Conservation (phyloP, 1,140 invertebrate genomes). For the Vanessa atalanta region DNA sequence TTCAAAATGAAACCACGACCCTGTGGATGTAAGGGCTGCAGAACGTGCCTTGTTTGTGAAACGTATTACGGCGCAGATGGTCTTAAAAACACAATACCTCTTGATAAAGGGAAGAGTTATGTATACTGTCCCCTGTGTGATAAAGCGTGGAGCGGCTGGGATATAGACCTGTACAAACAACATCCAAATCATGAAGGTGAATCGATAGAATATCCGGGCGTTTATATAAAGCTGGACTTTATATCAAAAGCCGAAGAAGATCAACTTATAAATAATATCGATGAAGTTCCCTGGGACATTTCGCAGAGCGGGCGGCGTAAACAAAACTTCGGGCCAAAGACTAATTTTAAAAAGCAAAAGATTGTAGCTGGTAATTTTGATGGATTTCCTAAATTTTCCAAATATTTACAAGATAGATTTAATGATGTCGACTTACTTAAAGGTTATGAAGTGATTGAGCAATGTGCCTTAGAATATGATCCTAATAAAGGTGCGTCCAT, state of each 20-base stretch:
- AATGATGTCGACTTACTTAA: constrained; percentile 82
- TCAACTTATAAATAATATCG: constrained; percentile 86
- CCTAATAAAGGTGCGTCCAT: constrained; percentile 94
- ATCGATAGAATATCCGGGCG: constrained; percentile 84
- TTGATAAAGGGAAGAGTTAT: constrained; percentile 82
- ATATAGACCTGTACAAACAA: constrained; percentile 80
- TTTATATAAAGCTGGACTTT: constrained; percentile 89
- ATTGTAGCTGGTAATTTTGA: constrained; percentile 89
- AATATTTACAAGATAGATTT: constrained; percentile 92
- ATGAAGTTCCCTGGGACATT: constrained; percentile 91
- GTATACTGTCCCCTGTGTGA: constrained; percentile 90
- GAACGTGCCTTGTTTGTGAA: constrained; percentile 94
- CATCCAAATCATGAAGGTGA: constrained; percentile 86
- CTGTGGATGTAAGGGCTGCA: constrained; percentile 96
- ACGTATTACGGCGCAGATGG: constrained; percentile 83
- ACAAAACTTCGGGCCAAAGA: constrained; percentile 99
- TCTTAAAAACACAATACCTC: constrained; percentile 52
- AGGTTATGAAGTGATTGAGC: constrained; percentile 94
- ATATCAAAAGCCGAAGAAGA: constrained; percentile 87
- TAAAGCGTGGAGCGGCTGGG: constrained; percentile 88
- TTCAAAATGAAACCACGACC: constrained; percentile 81
- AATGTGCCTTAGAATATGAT: constrained; percentile 97
- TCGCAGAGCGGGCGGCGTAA: constrained; percentile 98
- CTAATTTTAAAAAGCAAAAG: constrained; percentile 98
- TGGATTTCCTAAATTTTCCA: constrained; percentile 93